These are phyloP conservation scores for Sus cebifrons DNA, from an alignment of 2,797 vertebrate genomes.

Conservation along the genomic window DNA sequence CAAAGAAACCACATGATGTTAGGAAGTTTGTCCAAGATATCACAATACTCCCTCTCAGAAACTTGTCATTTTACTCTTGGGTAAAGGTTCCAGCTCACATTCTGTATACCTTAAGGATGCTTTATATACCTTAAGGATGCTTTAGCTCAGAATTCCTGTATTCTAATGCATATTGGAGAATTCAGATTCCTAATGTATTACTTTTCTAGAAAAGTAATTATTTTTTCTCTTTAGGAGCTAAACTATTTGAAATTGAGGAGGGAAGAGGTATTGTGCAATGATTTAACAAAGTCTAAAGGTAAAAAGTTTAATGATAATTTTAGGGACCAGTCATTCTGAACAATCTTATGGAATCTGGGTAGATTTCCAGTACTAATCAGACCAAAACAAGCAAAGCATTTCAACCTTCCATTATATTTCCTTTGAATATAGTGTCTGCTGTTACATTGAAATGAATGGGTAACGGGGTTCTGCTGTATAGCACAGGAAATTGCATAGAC, in stretches of 20 bases:
- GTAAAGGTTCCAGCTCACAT: background rate
- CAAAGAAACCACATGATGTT: background rate
- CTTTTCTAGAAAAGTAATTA: background rate
- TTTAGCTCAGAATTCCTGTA: background rate
- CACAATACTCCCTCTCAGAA: background rate
- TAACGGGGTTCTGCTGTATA: too few relatives aligned
- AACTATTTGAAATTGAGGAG: background rate
- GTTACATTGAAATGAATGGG: too few relatives aligned
- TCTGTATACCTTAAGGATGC: background rate
- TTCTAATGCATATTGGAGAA: background rate
- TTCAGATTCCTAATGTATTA: background rate
- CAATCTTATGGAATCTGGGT: background rate
- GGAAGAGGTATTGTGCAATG: background rate
- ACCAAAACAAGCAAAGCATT: background rate
- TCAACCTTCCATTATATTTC: background rate
- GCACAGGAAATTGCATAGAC: too few relatives aligned
- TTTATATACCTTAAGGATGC: background rate
- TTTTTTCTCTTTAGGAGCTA: background rate
- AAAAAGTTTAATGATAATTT: slow-evolving; percentile 33
- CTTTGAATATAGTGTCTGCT: background rate
- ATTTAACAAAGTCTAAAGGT: background rate
- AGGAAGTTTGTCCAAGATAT: slow-evolving; percentile 5
- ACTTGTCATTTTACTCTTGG: background rate
- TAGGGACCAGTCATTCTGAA: background rate
- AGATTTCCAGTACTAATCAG: slow-evolving; percentile 8